Evolutionary conservation across 2,797 vertebrate species (phyloP), one percentile per base, ranked within the genome.

Genomic region (Sus cebifrons): DNA sequence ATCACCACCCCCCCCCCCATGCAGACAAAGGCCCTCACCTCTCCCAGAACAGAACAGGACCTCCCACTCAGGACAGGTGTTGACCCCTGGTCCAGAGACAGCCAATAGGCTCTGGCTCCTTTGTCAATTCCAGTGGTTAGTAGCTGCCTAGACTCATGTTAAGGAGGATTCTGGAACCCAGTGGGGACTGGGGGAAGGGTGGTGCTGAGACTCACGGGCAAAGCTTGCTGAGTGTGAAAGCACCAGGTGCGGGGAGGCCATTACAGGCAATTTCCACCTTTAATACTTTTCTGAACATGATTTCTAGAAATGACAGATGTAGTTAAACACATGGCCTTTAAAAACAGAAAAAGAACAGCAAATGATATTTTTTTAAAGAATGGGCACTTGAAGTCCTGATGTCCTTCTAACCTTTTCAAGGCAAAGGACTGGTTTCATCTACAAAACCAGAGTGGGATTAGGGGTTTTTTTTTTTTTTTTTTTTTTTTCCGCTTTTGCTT

Each of bases 261-360:
- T 13, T 17, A 17, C 5, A 32, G 54, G 73, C 20, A 18, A 73
- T 16, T 49, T 81, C 49, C 20, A 68, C 36, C n/a, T 20, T 75
- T 88, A 27, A 64, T 6, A 68, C 23, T 84, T 82, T 67, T 86
- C 29, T 36, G 56, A 90, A 67, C 49, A 27, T 6, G 36, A 79
- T 52, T 95, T 94, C 65, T 92, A 36, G 65, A 89, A 87, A 83
- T 40, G 73, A 56, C n/a, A 52, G 25, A 29, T 23, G 36, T 15
- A 27, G 36, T 54, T 40, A 73, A 86, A 70, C 2, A 83, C 4
- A 81, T 1, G 29, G 56, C 10, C 56, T n/a, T 88, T 68, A n/a
- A 56, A 73, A 65, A n/a, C 0, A 77, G 73, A 58, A 75, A 89
- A 60, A 64, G 56, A 56, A 71, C 14, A 89, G 16, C 14, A 56